Evolutionary conservation across 2,113 vertebrate species (phyloP), one percentile per base, ranked within the genome.

Genomic region (Sylvietta virens): DNA sequence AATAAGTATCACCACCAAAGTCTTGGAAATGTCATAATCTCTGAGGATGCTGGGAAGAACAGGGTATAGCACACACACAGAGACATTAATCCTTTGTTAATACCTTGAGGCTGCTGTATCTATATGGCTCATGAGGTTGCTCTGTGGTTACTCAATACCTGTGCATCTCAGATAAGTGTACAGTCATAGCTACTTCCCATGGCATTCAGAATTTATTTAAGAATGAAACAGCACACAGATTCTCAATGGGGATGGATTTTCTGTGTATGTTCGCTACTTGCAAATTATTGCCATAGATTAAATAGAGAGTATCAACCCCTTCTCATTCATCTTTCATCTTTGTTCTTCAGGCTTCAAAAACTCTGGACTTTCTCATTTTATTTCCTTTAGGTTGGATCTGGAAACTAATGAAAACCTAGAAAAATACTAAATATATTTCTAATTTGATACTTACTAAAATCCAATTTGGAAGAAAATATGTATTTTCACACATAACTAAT

Each of bases 391-490:
- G 44, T 48, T 79, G 51, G 30, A 73, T 96, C 71, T 74, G 26
- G 37, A 92, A 91, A 90, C 13, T 47, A 74, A 78, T 47, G 19
- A 23, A 96, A 95, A 86, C 18, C 26, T 73, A 66, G 28, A 58
- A 96, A 83, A 70, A 37, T 30, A 86, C 9, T 82, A 92, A 94
- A 61, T 84, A 53, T 20, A 91, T 91, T 92, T 94, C 44, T 82
- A 88, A 88, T 48, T 42, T 58, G 33, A 80, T 78, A 74, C 30
- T 83, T 72, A 93, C 66, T 94, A 86, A 90, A 89, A 81, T 78
- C 58, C 44, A 84, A 20, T 69, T 80, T 62, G n/a, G 20, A 72
- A 96, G 81, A 60, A 77, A 7, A 8, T 23, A 11, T 60, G 6
- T 58, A 74, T 92, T 90, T n/a, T n/a, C 24, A 40, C 5, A 42